Evolutionary conservation across 2,113 vertebrate species (phyloP).

Genomic region (Taxidea taxus): DNA sequence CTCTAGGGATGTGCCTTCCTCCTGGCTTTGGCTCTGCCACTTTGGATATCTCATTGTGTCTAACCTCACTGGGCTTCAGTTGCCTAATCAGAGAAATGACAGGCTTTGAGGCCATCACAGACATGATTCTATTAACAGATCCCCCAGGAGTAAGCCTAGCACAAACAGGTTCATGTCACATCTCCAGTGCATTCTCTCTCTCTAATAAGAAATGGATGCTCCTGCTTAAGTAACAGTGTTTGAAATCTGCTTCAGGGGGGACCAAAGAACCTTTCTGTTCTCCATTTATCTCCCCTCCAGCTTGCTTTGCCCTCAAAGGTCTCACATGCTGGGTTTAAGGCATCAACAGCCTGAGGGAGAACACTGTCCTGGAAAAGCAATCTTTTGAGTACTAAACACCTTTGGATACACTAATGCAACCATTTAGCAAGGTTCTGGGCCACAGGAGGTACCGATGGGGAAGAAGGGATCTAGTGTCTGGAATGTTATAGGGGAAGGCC

Average conservation of each 20-base stretch:
- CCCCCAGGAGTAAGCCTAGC: neutral
- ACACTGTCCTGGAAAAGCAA: neutral
- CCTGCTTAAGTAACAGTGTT: neutral
- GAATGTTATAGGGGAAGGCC: neutral
- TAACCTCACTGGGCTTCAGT: neutral
- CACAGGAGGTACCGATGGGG: neutral
- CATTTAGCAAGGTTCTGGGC: neutral
- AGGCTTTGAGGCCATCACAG: neutral
- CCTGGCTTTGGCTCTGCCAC: neutral
- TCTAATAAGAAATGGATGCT: neutral
- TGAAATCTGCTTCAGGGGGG: neutral
- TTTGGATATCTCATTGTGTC: neutral
- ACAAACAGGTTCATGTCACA: neutral
- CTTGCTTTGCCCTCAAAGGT: neutral
- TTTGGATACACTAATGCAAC: neutral
- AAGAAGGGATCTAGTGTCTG: neutral
- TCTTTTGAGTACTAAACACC: neutral
- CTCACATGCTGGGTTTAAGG: neutral
- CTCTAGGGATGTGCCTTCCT: neutral
- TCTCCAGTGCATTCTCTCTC: neutral
- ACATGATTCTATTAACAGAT: constrained; percentile 22
- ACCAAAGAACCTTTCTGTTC: neutral
- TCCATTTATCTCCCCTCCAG: neutral
- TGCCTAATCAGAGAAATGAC: neutral
- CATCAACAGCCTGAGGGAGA: neutral